Conservation (phyloP, 2,113 vertebrate genomes). For the Sylvilagus bachmani region DNA sequence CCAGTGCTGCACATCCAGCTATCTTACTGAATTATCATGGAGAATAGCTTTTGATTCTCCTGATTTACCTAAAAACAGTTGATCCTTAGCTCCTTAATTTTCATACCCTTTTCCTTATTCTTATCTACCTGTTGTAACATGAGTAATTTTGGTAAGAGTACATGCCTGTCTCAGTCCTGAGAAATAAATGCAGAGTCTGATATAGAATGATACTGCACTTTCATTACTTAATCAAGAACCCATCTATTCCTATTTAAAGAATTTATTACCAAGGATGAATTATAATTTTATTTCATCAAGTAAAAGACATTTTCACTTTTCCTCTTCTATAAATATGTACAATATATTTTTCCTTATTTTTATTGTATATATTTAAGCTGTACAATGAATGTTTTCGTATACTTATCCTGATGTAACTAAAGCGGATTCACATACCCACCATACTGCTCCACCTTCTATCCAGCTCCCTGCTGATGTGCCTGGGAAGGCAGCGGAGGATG, state of each 20-base stretch:
- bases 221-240: not conserved
- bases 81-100: not conserved
- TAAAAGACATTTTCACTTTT: not conserved
- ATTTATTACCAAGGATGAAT: not conserved
- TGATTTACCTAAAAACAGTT: not conserved
- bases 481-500: no score
- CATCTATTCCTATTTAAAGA: not conserved
- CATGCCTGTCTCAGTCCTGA: not conserved
- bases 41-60: constrained; percentile 4
- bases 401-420: not conserved
- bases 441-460: not conserved
- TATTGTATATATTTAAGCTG: not conserved
- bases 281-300: not conserved
- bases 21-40: not conserved
- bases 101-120: not conserved
- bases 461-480: no score
- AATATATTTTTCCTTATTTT: not conserved
- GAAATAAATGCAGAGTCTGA: not conserved
- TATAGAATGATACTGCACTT: not conserved
- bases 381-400: not conserved
- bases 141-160: not conserved
- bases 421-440: not conserved
- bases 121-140: not conserved
- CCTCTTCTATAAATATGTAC: no score
- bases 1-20: not conserved